phyloP scores from a whole-genome alignment of 2,113 vertebrate species.

The Cavia porcellus region DNA sequence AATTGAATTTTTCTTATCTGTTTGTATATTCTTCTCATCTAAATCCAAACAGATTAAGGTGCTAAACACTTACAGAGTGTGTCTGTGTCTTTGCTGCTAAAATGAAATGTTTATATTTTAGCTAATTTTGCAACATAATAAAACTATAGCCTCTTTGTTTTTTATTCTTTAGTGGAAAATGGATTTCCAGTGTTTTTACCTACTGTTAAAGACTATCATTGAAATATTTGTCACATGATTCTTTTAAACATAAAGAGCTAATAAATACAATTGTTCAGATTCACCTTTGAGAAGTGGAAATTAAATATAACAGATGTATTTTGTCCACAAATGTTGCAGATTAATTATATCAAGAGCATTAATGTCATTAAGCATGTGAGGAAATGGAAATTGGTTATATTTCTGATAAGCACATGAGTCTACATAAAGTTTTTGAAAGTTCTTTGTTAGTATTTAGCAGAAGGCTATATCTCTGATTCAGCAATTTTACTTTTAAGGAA shows the following conservation, averaged over 20 bases:
- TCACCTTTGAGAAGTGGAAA: conserved; percentile 1
- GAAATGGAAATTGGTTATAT: neutral
- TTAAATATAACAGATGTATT: neutral
- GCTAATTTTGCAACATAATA: neutral
- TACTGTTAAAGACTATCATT: neutral
- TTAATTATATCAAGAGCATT: neutral
- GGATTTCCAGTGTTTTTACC: neutral
- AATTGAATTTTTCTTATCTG: neutral
- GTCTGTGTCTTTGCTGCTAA: neutral
- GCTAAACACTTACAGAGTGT: neutral
- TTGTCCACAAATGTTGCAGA: neutral
- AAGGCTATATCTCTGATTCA: neutral
- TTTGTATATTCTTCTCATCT: neutral
- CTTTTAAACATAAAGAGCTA: neutral
- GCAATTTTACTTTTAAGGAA: neutral
- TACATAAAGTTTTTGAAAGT: neutral
- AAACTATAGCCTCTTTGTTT: neutral
- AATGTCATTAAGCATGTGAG: neutral
- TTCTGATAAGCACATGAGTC: neutral
- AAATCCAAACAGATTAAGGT: neutral
- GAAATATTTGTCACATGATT: neutral
- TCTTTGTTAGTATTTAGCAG: neutral
- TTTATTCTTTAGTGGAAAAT: neutral
- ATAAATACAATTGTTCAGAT: neutral
- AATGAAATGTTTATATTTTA: conserved; percentile 41